Evolutionary conservation across 1,140 invertebrate genomes (phyloP).

Genomic region (Chymomyza costata): DNA sequence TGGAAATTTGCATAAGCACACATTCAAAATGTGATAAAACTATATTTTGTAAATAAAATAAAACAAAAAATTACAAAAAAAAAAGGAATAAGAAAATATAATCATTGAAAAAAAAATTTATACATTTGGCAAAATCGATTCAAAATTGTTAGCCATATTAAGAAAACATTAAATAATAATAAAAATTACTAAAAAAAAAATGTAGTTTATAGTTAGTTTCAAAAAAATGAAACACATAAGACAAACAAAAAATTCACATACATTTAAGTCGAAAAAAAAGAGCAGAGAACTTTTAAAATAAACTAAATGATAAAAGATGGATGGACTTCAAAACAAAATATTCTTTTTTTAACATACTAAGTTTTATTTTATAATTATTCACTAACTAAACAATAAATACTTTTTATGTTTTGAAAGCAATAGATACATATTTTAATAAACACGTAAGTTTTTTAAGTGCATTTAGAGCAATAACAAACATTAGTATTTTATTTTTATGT

Average conservation of each 20-base stretch:
- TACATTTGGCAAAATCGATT: conserved; percentile 60
- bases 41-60: conserved; percentile 49
- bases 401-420: too few relatives aligned
- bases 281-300: too few relatives aligned
- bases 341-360: too few relatives aligned
- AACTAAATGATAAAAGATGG: too few relatives aligned
- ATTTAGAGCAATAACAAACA: too few relatives aligned
- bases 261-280: too few relatives aligned
- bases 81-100: conserved; percentile 7
- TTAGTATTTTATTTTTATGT: conserved; percentile 41
- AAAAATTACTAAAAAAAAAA: conserved; percentile 15
- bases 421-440: too few relatives aligned
- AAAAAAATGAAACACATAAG: conserved; percentile 10
- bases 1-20: conserved; percentile 27
- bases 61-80: conserved; percentile 10
- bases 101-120: conserved; percentile 21
- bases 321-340: too few relatives aligned
- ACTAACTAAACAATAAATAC: too few relatives aligned
- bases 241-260: conserved; percentile 10
- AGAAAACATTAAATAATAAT: conserved; percentile 26
- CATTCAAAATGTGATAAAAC: conserved; percentile 64
- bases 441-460: too few relatives aligned
- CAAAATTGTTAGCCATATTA: conserved; percentile 57
- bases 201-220: conserved; percentile 58
- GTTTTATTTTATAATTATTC: too few relatives aligned